phyloP scores from a whole-genome alignment of 2,797 vertebrate genomes.

The Chaenodraco wilsoni region DNA sequence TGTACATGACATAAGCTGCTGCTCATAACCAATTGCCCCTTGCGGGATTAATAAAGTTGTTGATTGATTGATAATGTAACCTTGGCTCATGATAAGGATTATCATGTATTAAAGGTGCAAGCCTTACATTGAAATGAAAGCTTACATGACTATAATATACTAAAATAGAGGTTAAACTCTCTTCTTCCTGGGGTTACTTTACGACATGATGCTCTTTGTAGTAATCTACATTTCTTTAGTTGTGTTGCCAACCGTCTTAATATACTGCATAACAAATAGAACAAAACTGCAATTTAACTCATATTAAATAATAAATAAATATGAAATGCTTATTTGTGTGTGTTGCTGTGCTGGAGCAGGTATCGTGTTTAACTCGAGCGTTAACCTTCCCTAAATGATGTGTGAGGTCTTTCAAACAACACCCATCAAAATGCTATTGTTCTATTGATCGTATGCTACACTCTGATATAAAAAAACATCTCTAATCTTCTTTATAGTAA shows the following conservation, averaged over 20 bases:
- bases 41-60: too few relatives aligned
- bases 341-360: not conserved
- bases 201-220: not conserved
- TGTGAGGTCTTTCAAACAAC: slow-evolving; percentile 5
- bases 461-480: not conserved
- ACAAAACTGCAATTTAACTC: not conserved
- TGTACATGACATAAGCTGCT: too few relatives aligned
- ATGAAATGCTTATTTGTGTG: not conserved
- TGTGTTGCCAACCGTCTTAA: not conserved
- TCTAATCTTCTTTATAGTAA: not conserved
- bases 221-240: not conserved
- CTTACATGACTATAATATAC: slow-evolving; percentile 6
- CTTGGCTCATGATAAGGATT: not conserved
- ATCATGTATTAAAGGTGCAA: not conserved
- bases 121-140: not conserved
- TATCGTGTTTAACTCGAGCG: not conserved
- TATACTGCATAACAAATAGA: not conserved
- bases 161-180: slow-evolving; percentile 12
- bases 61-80: not conserved
- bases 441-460: not conserved
- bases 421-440: not conserved
- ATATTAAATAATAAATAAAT: not conserved
- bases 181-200: not conserved
- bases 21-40: too few relatives aligned
- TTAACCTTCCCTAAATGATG: not conserved